Evolutionary conservation across 1,140 invertebrate genomes (phyloP), one percentile per base, ranked within the genome.

Genomic region (Macrotrachela quadricornifera): DNA sequence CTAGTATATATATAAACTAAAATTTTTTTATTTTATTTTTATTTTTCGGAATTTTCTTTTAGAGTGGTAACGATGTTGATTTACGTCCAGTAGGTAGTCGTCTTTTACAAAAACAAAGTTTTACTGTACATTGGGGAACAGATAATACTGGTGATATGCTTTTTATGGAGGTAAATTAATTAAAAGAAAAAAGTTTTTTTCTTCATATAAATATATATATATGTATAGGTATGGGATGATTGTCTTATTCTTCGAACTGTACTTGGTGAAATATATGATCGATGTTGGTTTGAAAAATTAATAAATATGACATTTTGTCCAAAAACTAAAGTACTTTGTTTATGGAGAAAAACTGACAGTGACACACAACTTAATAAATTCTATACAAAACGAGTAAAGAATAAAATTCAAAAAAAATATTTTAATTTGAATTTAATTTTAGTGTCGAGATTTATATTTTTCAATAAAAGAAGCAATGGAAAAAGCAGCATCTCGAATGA

Each of bases 281-380:
- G 67, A 37, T 97, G 91, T 90, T 99, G 91, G 90, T 99, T 88
- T 72, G 92, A 99, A 66, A 75, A 90, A 50, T 74, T 99, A 18
- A 88, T 99, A 12, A 99, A 99, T 65, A 96, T 99, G 87, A 96
- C 91, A 0, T 99, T 91, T 67, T 91, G 88, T 60, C 94, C 92
- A 0, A 96, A 95, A 72, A 96, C 69, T 1, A 84, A 86, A 70
- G 83, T 96, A 14, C 73, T 99, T 46, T 97, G 91, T 72, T 75
- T 97, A 44, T 97, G 91, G 87, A 59, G 71, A 42, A 67, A 71
- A 56, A 61, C 66, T 51, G 68, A 70, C 14, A 71, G 72, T 50
- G 68, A 73, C 56, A 72, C 73, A 0, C 82, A 95, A 63, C 76
- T 97, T 49, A 86, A 95, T 69, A 95, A 97, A 74, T 99, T 96